Evolutionary conservation across 2,113 vertebrate genomes (phyloP), one percentile per base, ranked within the genome.

Genomic region (Pseudorectes ferrugineus): DNA sequence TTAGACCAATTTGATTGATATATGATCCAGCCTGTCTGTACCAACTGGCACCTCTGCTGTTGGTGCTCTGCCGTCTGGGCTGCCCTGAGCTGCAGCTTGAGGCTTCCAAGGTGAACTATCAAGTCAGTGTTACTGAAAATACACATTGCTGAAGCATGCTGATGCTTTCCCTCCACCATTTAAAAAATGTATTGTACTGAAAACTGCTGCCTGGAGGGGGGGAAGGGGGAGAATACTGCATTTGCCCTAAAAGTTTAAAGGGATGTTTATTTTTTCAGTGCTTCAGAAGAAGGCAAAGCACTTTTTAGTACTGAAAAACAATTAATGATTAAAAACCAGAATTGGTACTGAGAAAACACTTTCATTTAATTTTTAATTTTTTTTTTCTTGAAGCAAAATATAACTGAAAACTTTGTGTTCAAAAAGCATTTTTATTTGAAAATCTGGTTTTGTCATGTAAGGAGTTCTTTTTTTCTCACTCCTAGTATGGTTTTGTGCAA

Each of bases 181-280:
- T 65, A 12, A 49, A 49, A 95, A 85, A 75, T 58, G 24, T 40
- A 16, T 55, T 89, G 40, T 78, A 62, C 78, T 85, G 58, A 88
- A 91, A 92, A 76, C 29, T 43, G 49, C n/a, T 75, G 33, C 33
- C 0, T 0, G 0, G 28, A 0, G 28, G 2, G 6, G 5, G 3
- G 11, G 49, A 28, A 51, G 12, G 19, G 6, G 8, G 23, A 29
- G 16, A 74, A 58, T 40, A 75, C 28, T 54, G 28, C 2, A 0
- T 82, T 94, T 85, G 24, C 46, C 51, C 59, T 88, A 33, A 24
- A 79, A 80, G 51, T 78, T 88, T 71, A 40, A 93, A 59, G n/a
- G 17, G 19, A 33, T 65, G 48, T 57, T 78, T 88, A 11, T 92
- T 93, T 92, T 89, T 88, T 63, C 40, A 45, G 0, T 55, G 40